Percentiles rank a stretch among this genome's conserved stretches.
Conservation (phyloP, 2,113 vertebrate genomes). For the Melanostigma gelatinosum region DNA sequence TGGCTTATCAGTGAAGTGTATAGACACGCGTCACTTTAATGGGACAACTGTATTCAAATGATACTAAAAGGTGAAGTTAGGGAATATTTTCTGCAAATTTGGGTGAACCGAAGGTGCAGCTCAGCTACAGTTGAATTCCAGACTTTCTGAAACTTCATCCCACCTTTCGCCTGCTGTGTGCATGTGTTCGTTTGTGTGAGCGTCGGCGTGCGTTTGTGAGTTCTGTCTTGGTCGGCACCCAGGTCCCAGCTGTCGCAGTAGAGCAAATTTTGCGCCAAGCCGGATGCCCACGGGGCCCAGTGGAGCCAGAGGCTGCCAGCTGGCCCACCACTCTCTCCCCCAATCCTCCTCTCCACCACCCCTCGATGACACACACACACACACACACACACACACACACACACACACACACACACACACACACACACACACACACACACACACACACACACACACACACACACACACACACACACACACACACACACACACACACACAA, state of each 20-base stretch:
- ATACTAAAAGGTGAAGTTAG: background rate
- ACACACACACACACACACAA: slow-evolving; percentile 41
- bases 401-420: slow-evolving; percentile 46
- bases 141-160: slow-evolving; percentile 15
- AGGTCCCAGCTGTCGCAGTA: slow-evolving; percentile 71
- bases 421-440: slow-evolving; percentile 46
- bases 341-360: background rate
- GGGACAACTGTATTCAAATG: background rate
- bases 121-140: background rate
- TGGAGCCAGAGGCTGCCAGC: slow-evolving; percentile 76
- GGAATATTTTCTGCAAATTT: background rate
- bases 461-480: slow-evolving; percentile 45
- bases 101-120: background rate
- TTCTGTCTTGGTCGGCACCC: slow-evolving; percentile 58
- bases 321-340: slow-evolving; percentile 55
- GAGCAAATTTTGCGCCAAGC: slow-evolving; percentile 63
- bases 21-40: background rate
- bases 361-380: slow-evolving; percentile 44
- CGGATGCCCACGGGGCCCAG: slow-evolving; percentile 67
- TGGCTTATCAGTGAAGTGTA: background rate
- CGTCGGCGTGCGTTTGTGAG: slow-evolving; percentile 15
- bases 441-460: slow-evolving; percentile 48
- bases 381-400: slow-evolving; percentile 41
- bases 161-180: slow-evolving; percentile 8
- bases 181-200: slow-evolving; percentile 3